Evolutionary conservation across 2,797 vertebrate genomes (phyloP).

Genomic region (Phalloptychus januarius): DNA sequence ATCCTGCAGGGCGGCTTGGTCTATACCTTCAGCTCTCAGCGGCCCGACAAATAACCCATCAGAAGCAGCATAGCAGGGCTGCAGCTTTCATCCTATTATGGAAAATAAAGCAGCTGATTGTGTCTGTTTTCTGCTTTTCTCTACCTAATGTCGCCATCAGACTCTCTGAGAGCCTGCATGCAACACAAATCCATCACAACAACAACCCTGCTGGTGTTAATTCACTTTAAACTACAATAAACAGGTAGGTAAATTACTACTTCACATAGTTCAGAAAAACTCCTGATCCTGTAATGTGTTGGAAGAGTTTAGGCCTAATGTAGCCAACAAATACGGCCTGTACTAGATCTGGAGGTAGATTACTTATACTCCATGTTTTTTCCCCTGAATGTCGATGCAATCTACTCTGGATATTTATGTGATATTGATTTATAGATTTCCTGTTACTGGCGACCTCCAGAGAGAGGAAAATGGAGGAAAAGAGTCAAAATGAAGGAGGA

Average conservation of each 20-base stretch:
- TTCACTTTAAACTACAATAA: neutral
- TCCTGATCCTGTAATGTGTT: constrained; percentile 24
- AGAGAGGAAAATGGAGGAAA: constrained; percentile 15
- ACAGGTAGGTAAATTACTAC: neutral
- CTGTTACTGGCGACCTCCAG: constrained; percentile 58
- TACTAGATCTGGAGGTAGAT: constrained; percentile 9
- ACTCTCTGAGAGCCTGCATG: constrained; percentile 14
- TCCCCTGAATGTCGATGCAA: neutral
- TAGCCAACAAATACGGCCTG: constrained; percentile 66
- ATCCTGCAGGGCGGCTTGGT: constrained; percentile 29
- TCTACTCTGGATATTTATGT: constrained; percentile 31
- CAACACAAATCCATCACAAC: constrained; percentile 12
- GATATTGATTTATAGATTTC: constrained; percentile 51
- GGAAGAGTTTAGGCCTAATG: constrained; percentile 64
- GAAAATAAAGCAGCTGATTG: constrained; percentile 44
- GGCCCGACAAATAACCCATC: constrained; percentile 58
- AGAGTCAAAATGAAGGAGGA: neutral
- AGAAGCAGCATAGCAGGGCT: constrained; percentile 22
- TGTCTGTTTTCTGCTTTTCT: constrained; percentile 14
- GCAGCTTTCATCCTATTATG: constrained; percentile 36
- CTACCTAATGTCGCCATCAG: constrained; percentile 22
- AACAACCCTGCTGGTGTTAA: neutral
- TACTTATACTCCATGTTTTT: neutral
- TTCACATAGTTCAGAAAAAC: neutral
- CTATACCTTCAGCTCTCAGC: constrained; percentile 25